Base-by-base conservation (phyloP, 1,140 invertebrate genomes). In the Delia radicum region DNA sequence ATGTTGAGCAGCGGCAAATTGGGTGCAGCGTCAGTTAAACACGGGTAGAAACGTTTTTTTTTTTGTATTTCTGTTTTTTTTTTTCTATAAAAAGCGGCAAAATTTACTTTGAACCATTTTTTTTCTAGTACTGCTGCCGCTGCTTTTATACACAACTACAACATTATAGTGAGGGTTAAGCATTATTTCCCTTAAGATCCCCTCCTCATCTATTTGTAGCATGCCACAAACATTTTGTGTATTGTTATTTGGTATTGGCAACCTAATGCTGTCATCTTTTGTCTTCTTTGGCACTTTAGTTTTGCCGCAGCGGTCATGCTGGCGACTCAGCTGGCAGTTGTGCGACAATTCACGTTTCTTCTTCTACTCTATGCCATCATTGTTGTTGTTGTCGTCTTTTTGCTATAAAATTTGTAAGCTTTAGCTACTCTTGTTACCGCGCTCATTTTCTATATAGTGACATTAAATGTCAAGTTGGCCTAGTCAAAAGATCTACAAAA, bases 241-340 rank as follows among this genome's bases (percentile, higher is more conserved):
- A 12, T 24, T 69, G 15, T 18, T 28, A 33, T 18, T 33, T 69
- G 65, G n/a, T 67, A 67, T 67, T 67, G 65, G n/a, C 65, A 69
- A 69, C 29, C 65, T 69, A 69, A 69, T 69, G 65, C 65, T 69
- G 65, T 69, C 65, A 69, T 69, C 65, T 69, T 69, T 69, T 69
- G 65, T 69, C 65, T 69, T 69, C 65, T 69, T 69, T 69, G 65
- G 65, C 65, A 69, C 65, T 69, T 69, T 69, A 69, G 65, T 69
- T 69, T 69, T 69, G 65, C 65, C 65, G 65, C 65, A 69, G 65
- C 65, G 65, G 65, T 69, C 65, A 69, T 69, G 65, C 65, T 69
- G 65, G 65, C 65, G 65, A 69, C 65, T 69, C 65, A 69, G 65
- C 65, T 69, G 65, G 65, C 65, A 69, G 65, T 69, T 69, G 65